Evolutionary conservation across 1,140 invertebrate genomes (phyloP).

Genomic region (Eupeodes corollae): DNA sequence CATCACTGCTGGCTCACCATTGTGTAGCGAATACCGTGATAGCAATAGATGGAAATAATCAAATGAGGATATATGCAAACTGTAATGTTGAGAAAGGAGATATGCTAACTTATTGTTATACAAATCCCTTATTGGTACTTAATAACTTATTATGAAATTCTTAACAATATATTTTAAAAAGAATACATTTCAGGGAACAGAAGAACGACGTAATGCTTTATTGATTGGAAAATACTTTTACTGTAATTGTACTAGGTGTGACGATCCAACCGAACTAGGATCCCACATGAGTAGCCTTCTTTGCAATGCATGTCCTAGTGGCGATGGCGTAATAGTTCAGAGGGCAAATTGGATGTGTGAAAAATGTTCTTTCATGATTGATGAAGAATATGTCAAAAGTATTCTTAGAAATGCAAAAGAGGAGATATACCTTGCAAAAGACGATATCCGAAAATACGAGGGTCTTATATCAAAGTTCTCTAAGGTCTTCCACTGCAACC

Average conservation of each 20-base stretch:
- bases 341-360: slow-evolving; percentile 21
- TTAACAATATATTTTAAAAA: not conserved
- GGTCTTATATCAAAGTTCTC: slow-evolving; percentile 46
- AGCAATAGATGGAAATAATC: slow-evolving; percentile 48
- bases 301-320: slow-evolving; percentile 43
- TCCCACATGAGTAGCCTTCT: slow-evolving; percentile 55
- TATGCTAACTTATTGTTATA: slow-evolving; percentile 61
- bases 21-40: slow-evolving; percentile 55
- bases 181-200: slow-evolving; percentile 43
- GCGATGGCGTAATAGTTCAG: slow-evolving; percentile 11
- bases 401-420: slow-evolving; percentile 37
- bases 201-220: slow-evolving; percentile 51
- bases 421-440: slow-evolving; percentile 29
- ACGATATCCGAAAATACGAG: slow-evolving; percentile 41
- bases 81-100: slow-evolving; percentile 48
- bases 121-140: slow-evolving; percentile 54
- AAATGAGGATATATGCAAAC: slow-evolving; percentile 50
- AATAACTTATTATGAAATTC: not conserved
- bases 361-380: slow-evolving; percentile 18
- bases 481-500: slow-evolving; percentile 47
- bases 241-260: slow-evolving; percentile 53
- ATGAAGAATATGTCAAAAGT: slow-evolving; percentile 16
- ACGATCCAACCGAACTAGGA: slow-evolving; percentile 54
- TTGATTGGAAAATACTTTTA: slow-evolving; percentile 59
- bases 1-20: slow-evolving; percentile 55